phyloP scores from a whole-genome alignment of 2,797 vertebrate species.

The Neosilurus hyrtlii region DNA sequence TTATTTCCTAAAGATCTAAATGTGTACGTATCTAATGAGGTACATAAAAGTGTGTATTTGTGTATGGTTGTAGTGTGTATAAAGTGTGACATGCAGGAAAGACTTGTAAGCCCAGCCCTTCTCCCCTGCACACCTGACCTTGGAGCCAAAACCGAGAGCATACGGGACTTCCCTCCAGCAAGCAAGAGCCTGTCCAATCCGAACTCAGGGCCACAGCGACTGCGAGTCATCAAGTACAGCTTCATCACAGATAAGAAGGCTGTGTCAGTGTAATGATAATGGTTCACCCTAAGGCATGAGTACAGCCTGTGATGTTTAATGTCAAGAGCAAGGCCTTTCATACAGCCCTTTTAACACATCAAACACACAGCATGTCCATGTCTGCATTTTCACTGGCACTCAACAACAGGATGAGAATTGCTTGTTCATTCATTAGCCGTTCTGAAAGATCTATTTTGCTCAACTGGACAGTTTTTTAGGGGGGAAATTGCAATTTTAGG shows the following conservation, averaged over 20 bases:
- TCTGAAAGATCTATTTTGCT: neutral
- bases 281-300: constrained; percentile 12
- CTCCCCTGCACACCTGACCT: constrained; percentile 67
- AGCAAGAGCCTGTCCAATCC: constrained; percentile 69
- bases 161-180: constrained; percentile 67
- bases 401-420: neutral
- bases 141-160: constrained; percentile 68
- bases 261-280: constrained; percentile 15
- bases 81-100: constrained; percentile 91
- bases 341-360: constrained; percentile 13
- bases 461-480: neutral
- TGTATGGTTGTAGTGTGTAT: constrained; percentile 76
- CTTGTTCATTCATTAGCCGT: neutral
- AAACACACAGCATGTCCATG: constrained; percentile 24
- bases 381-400: constrained; percentile 6
- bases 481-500: neutral
- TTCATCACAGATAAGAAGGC: constrained; percentile 3
- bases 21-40: neutral
- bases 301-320: constrained; percentile 7
- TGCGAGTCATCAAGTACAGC: constrained; percentile 81
- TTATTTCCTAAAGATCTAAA: neutral
- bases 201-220: constrained; percentile 61
- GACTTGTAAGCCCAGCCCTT: constrained; percentile 83
- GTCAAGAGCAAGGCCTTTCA: constrained; percentile 20
- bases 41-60: neutral